Conservation (phyloP, 2,888 invertebrate species). For the Archips xylosteana region DNA sequence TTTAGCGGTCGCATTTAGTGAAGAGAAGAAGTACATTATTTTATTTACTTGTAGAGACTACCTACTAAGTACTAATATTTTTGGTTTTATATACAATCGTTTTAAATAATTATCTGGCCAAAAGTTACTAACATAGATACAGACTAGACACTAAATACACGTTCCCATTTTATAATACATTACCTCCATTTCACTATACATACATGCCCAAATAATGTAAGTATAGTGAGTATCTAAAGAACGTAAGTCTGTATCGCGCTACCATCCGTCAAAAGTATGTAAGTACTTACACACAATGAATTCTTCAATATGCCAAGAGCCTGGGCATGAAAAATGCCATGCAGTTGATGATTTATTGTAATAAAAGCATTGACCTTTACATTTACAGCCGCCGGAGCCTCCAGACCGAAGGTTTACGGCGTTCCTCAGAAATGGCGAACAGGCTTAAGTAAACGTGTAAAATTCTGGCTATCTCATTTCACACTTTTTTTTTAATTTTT, state of each 20-base stretch:
- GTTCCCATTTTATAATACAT: no score
- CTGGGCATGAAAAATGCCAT: not conserved
- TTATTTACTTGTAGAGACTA: no score
- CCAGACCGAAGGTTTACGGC: conserved; percentile 13
- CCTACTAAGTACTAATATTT: no score
- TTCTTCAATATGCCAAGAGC: not conserved
- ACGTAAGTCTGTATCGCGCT: not conserved
- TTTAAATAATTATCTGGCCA: no score
- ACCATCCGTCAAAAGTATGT: not conserved
- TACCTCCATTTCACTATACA: no score
- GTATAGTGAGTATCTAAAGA: not conserved
- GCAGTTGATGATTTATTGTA: conserved; percentile 22
- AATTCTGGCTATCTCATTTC: not conserved
- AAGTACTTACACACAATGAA: not conserved
- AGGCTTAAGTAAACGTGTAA: not conserved
- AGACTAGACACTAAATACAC: no score
- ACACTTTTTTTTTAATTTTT: conserved; percentile 9
- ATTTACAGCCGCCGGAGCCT: conserved; percentile 18
- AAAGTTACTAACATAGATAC: no score
- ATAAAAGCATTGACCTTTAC: conserved; percentile 35
- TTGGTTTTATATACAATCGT: no score
- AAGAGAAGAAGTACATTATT: no score
- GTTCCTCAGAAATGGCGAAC: conserved; percentile 26
- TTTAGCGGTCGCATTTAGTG: no score
- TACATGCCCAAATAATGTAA: no score